A percentile compares a stretch with the other conserved stretches of the same genome.
phyloP scores from a whole-genome alignment of 2,888 invertebrate genomes.

The Catocala nupta region DNA sequence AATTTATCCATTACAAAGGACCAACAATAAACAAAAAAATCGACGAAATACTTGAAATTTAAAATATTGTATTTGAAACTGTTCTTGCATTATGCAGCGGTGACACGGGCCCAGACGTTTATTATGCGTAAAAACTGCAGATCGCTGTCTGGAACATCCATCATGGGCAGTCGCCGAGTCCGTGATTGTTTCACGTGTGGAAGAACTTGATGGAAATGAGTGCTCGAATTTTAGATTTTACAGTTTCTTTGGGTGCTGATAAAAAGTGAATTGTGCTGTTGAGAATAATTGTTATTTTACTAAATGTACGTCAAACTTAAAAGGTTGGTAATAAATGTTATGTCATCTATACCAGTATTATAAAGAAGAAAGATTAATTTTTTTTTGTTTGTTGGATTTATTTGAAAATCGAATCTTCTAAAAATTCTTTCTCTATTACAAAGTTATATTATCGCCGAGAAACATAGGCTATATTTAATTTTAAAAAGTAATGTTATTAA shows the following conservation, averaged over 20 bases:
- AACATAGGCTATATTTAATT: too few relatives aligned
- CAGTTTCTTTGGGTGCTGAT: neutral
- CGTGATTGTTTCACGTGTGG: constrained; percentile 39
- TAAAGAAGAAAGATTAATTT: too few relatives aligned
- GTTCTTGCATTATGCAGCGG: constrained; percentile 68
- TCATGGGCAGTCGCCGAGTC: constrained; percentile 51
- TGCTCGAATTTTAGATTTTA: neutral
- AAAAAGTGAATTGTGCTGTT: too few relatives aligned
- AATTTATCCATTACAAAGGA: neutral
- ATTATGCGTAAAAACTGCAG: constrained; percentile 62
- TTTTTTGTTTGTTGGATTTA: too few relatives aligned
- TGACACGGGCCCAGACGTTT: constrained; percentile 62
- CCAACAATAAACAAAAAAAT: neutral
- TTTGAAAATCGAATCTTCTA: too few relatives aligned
- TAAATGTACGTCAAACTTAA: too few relatives aligned
- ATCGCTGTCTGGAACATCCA: constrained; percentile 57
- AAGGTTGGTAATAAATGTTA: too few relatives aligned
- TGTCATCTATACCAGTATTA: too few relatives aligned
- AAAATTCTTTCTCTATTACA: too few relatives aligned
- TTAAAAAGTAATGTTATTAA: too few relatives aligned
- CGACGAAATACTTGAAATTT: constrained; percentile 25
- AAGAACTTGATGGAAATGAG: constrained; percentile 16
- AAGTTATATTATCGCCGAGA: too few relatives aligned
- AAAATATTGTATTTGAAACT: constrained; percentile 32
- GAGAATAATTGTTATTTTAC: too few relatives aligned